phyloP scores from a whole-genome alignment of 2,797 vertebrate species.

The Eupleurogrammus muticus region DNA sequence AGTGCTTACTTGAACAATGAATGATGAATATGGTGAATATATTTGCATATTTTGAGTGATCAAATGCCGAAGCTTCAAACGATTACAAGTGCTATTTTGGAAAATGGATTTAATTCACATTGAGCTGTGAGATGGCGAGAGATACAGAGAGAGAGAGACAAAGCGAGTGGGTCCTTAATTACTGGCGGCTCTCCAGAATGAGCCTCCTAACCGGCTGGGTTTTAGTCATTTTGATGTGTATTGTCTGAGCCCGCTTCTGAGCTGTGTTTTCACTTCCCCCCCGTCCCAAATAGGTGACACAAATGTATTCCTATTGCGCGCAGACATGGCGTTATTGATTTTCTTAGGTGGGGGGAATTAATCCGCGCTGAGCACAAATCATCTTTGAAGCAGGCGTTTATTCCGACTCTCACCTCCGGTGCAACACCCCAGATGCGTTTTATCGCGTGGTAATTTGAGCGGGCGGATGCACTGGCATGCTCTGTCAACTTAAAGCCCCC shows the following conservation, averaged over 20 bases:
- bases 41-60: slow-evolving; percentile 70
- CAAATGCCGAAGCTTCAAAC: slow-evolving; percentile 57
- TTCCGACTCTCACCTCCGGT: slow-evolving; percentile 71
- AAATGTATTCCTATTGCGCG: slow-evolving; percentile 78
- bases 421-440: slow-evolving; percentile 62
- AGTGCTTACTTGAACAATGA: slow-evolving; percentile 47
- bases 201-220: slow-evolving; percentile 34
- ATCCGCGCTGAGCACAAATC: slow-evolving; percentile 76
- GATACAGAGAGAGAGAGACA: slow-evolving; percentile 16
- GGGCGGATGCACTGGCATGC: slow-evolving; percentile 79
- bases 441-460: slow-evolving; percentile 77
- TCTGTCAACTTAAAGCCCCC: slow-evolving; percentile 76
- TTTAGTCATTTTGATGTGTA: slow-evolving; percentile 66
- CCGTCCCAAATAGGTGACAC: slow-evolving; percentile 69
- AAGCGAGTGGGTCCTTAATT: slow-evolving; percentile 57
- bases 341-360: slow-evolving; percentile 74
- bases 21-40: slow-evolving; percentile 60
- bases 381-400: slow-evolving; percentile 74
- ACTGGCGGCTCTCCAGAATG: slow-evolving; percentile 35
- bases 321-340: slow-evolving; percentile 76
- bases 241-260: slow-evolving; percentile 61
- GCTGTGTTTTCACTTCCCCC: slow-evolving; percentile 47
- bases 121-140: slow-evolving; percentile 26
- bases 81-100: slow-evolving; percentile 46
- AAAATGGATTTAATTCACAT: slow-evolving; percentile 40